Base-by-base conservation (phyloP, 2,888 invertebrate species). In the Agrotis ipsilon region DNA sequence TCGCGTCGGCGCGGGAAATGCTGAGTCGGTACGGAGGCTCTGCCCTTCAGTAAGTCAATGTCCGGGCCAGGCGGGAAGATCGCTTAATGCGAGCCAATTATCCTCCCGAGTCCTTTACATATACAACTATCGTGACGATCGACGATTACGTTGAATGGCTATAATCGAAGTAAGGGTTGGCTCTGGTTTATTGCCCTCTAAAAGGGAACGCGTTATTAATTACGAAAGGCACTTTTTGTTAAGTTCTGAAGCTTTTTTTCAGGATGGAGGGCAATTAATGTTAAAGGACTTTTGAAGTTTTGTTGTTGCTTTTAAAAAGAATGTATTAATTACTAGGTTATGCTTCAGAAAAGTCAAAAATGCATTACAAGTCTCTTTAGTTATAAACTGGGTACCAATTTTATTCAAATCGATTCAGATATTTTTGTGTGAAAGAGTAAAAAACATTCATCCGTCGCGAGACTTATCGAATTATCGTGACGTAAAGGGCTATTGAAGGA, bases 31-130 rank as follows among this genome's bases (percentile, higher is more conserved):
- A 45, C 79, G 77, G 63, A 63, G 68, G 75, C 78, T 43, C 80
- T 80, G 70, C 72, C 78, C 78, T 82, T 69, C 85, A 79, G 83
- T 89, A 88, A 88, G 87, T 89, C 88, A 89, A 87, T 82, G 89
- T 87, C 87, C 81, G 80, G 52, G 66, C 32, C 89, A 88, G 83
- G 69, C 75, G 75, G 73, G 74, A 86, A 81, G 81, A 85, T 78
- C 78, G 78, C 83, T 86, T 88, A 86, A 88, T 88, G 83, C 70
- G 75, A 78, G 81, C 83, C 86, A 88, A 88, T 88, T 88, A 88
- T 84, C 86, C 82, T 80, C 63, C 65, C 68, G 49, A 78, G 73
- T 78, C 76, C 76, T 84, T 80, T 72, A 80, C 77, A 78, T 81
- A 76, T 72, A 78, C 78, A 80, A 83, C 78, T 78, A 83, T 80